phyloP scores from a whole-genome alignment of 2,888 invertebrate species.

The Philopedon plagiatum region DNA sequence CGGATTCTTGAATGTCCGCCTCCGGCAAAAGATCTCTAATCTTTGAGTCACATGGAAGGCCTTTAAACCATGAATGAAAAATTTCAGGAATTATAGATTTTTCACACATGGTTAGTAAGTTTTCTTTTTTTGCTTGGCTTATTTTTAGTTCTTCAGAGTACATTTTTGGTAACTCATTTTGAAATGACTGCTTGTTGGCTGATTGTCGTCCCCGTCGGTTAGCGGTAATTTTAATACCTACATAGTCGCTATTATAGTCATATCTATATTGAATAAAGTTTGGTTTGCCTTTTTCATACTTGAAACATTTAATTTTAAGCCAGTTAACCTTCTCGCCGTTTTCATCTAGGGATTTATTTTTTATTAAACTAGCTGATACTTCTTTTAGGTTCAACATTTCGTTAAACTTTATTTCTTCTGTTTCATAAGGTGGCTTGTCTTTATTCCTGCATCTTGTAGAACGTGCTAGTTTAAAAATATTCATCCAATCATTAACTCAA shows the following conservation, averaged over 20 bases:
- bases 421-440: neutral
- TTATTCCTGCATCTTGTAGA: neutral
- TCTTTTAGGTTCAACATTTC: conserved; percentile 22
- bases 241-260: neutral
- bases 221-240: conserved; percentile 6
- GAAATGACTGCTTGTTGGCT: too few relatives aligned
- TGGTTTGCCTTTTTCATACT: conserved; percentile 4
- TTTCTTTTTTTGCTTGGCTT: too few relatives aligned
- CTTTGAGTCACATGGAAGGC: too few relatives aligned
- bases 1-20: too few relatives aligned
- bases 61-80: too few relatives aligned
- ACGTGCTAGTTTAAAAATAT: conserved; percentile 18
- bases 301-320: conserved; percentile 15
- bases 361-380: conserved; percentile 15
- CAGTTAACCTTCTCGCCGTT: conserved; percentile 21
- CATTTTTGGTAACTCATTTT: too few relatives aligned
- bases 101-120: too few relatives aligned
- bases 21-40: too few relatives aligned
- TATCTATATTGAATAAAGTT: neutral
- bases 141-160: too few relatives aligned
- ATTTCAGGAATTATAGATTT: too few relatives aligned
- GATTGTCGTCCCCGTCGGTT: neutral
- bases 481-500: conserved; percentile 1
- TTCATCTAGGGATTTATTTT: conserved; percentile 2
- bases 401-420: conserved; percentile 6